Evolutionary conservation across 2,888 invertebrate genomes (phyloP).

Genomic region (Galerucella calmariensis): DNA sequence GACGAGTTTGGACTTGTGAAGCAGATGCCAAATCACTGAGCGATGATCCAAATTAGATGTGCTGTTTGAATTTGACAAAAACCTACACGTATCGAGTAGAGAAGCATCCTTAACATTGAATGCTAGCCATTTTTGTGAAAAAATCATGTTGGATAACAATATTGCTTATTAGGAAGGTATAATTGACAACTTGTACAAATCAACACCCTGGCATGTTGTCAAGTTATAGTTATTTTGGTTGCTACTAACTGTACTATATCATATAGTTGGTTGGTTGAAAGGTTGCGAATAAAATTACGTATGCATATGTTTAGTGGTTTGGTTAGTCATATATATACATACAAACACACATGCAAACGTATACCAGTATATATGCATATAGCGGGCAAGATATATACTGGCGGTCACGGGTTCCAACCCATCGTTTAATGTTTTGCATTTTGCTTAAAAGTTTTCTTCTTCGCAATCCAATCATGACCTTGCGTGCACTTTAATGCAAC

Average conservation of each 20-base stretch:
- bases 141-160: no score
- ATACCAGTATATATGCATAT: background rate
- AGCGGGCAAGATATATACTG: slow-evolving; percentile 4
- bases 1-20: no score
- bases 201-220: no score
- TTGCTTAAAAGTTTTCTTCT: slow-evolving; percentile 19
- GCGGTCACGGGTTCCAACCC: slow-evolving; percentile 34
- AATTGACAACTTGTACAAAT: no score
- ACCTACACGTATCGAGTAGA: no score
- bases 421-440: slow-evolving; percentile 33
- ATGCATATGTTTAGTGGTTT: slow-evolving; percentile 31
- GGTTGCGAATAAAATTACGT: slow-evolving; percentile 31
- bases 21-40: no score
- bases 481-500: slow-evolving; percentile 23
- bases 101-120: no score
- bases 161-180: no score
- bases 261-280: slow-evolving; percentile 30
- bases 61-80: no score
- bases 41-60: no score
- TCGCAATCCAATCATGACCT: slow-evolving; percentile 27
- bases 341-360: background rate
- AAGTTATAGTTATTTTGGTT: background rate
- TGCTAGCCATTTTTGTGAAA: no score
- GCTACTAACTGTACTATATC: slow-evolving; percentile 11
- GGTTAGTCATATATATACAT: slow-evolving; percentile 33